Conservation (phyloP, 2,888 invertebrate genomes). For the Drosophila glabriapex region DNA sequence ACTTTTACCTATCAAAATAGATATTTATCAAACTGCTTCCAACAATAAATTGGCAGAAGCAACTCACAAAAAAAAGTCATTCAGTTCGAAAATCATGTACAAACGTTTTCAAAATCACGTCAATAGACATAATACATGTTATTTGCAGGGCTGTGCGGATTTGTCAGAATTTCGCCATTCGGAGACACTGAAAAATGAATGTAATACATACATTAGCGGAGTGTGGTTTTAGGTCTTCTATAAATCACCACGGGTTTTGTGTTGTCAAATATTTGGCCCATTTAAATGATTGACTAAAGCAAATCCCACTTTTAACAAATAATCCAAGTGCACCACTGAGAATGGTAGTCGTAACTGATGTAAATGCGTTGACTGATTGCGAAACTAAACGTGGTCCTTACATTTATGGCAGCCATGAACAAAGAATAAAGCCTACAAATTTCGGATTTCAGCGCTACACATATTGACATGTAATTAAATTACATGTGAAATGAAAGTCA, state of each 20-base stretch:
- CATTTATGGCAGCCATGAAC: slow-evolving; percentile 52
- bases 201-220: slow-evolving; percentile 41
- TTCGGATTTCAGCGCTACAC: slow-evolving; percentile 51
- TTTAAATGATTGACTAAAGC: slow-evolving; percentile 76
- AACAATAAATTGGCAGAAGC: neutral
- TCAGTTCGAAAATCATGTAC: neutral
- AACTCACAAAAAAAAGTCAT: neutral
- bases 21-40: neutral
- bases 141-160: slow-evolving; percentile 38
- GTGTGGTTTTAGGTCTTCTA: slow-evolving; percentile 33
- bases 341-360: slow-evolving; percentile 24
- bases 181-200: slow-evolving; percentile 53
- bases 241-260: slow-evolving; percentile 10
- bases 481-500: slow-evolving; percentile 48
- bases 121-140: neutral
- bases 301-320: slow-evolving; percentile 23
- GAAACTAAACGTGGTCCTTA: slow-evolving; percentile 50
- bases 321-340: slow-evolving; percentile 5
- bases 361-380: slow-evolving; percentile 20
- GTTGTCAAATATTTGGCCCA: slow-evolving; percentile 68
- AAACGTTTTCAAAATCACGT: neutral
- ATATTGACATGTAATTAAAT: slow-evolving; percentile 59
- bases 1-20: neutral
- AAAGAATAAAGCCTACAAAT: slow-evolving; percentile 49
- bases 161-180: slow-evolving; percentile 17